These are phyloP conservation scores for Zeugodacus cucurbitae DNA, from an alignment of 1,140 invertebrate genomes.

Conservation along the genomic window DNA sequence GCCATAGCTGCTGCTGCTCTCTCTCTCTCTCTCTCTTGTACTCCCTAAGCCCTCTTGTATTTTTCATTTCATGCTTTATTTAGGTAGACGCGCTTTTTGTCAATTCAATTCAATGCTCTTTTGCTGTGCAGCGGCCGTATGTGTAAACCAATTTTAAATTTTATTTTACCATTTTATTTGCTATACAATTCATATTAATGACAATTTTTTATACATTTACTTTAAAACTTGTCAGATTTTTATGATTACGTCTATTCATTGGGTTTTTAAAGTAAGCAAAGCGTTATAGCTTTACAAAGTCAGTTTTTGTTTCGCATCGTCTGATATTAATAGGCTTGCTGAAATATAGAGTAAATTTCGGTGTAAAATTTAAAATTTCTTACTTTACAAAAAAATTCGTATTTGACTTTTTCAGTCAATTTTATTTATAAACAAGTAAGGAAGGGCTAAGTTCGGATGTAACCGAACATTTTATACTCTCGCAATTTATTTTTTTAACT, in stretches of 20 bases:
- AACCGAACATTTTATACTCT: too few relatives aligned
- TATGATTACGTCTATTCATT: slow-evolving; percentile 20
- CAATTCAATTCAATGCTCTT: neutral
- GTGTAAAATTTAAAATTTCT: too few relatives aligned
- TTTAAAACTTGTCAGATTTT: neutral
- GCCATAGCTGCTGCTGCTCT: neutral
- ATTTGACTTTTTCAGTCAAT: too few relatives aligned
- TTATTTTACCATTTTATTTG: neutral
- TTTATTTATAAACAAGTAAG: too few relatives aligned
- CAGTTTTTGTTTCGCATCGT: neutral
- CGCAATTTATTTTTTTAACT: too few relatives aligned
- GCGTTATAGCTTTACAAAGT: neutral
- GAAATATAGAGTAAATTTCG: too few relatives aligned
- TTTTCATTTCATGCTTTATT: neutral
- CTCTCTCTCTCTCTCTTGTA: neutral
- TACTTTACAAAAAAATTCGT: too few relatives aligned
- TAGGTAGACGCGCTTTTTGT: neutral
- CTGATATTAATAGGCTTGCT: too few relatives aligned
- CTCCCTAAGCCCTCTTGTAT: neutral
- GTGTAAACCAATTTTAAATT: neutral
- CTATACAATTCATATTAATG: neutral
- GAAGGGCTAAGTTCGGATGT: too few relatives aligned
- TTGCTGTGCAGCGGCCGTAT: neutral
- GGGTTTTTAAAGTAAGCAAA: neutral
- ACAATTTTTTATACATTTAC: neutral